Base-by-base conservation (phyloP, 2,888 invertebrate genomes). In the Rapana venosa region DNA sequence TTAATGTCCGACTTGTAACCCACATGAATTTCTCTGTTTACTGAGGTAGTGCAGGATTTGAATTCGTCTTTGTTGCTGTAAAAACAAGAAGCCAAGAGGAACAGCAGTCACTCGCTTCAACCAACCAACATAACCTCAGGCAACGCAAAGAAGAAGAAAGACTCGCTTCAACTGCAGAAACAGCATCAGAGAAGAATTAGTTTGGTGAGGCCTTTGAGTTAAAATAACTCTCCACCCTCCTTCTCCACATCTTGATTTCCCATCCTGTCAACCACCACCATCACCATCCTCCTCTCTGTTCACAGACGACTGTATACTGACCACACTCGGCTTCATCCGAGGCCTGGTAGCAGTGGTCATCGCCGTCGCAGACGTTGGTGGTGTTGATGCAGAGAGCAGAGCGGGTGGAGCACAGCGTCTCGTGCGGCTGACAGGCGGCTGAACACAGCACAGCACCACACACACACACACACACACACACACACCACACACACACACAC, bases 261-360 rank as follows among this genome's bases (percentile, higher is more conserved):
- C 15, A 13, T 32, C 1, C 32, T 32, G 32, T 79, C 79, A 74
- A 2, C 74, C 17, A 26, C 26, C 74, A 74, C 30, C 74, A 74
- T 74, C 22, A 74, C 30, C 74, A 61, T 61, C 61, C 15, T 61
- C 61, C 2, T 61, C 61, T 20, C 17, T 70, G 91, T 94, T 86
- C 90, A 95, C 95, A 47, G 47, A 47, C 47, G 66, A 66, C 1
- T 36, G 77, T 5, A 36, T 70, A 91, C 94, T 86, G 91, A 95
- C 95, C 92, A 92, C 95, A 95, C 11, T 93, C 93, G 15, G 91
- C 87, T 87, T 95, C 95, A 36, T 95, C 95, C 0, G 93, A 91
- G 2, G 91, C 93, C 74, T 92, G 92, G 47, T 93, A 93, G 90
- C 95, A 95, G 87, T 95, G 93, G 58, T 92, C 90, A 15, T 91